These are phyloP conservation scores for Caenorhabditis macrosperma DNA, from an alignment of 2,888 invertebrate genomes.

Conservation along the genomic window DNA sequence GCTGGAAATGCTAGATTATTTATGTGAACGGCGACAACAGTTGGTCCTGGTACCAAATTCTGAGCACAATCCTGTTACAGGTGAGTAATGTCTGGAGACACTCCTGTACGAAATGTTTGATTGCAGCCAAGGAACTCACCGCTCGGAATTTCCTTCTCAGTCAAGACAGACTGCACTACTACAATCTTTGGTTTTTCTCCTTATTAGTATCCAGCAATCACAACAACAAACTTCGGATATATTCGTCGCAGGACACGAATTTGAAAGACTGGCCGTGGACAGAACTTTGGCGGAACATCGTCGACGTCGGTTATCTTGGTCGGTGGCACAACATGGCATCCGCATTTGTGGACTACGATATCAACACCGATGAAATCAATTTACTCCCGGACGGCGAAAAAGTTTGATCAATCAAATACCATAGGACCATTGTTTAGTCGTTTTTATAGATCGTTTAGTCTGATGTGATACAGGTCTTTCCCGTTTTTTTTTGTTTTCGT, in stretches of 20 bases:
- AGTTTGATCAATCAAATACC: background rate
- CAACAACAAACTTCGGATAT: slow-evolving; percentile 68
- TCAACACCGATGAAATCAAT: slow-evolving; percentile 62
- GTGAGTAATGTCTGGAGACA: slow-evolving; percentile 39
- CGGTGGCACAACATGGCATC: slow-evolving; percentile 68
- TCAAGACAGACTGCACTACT: slow-evolving; percentile 70
- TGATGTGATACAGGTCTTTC: slow-evolving; percentile 10
- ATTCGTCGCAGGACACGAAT: slow-evolving; percentile 69
- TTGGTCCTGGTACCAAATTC: slow-evolving; percentile 71
- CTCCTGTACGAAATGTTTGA: background rate
- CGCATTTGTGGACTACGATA: slow-evolving; percentile 70
- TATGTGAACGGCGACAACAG: slow-evolving; percentile 69
- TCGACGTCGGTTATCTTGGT: slow-evolving; percentile 75
- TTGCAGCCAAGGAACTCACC: slow-evolving; percentile 30
- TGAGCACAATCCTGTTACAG: slow-evolving; percentile 70
- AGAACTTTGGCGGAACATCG: slow-evolving; percentile 70
- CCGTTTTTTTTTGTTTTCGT: slow-evolving; percentile 4
- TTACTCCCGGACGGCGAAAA: slow-evolving; percentile 46
- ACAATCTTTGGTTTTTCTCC: slow-evolving; percentile 75
- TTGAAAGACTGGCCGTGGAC: slow-evolving; percentile 70
- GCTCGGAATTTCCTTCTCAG: slow-evolving; percentile 37
- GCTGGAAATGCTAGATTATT: slow-evolving; percentile 63
- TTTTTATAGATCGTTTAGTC: slow-evolving; percentile 3
- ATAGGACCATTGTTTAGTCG: background rate
- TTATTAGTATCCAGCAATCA: slow-evolving; percentile 67